Evolutionary conservation across 2,888 invertebrate genomes (phyloP), one percentile per base, ranked within the genome.

Genomic region (Spicauda simplicius): DNA sequence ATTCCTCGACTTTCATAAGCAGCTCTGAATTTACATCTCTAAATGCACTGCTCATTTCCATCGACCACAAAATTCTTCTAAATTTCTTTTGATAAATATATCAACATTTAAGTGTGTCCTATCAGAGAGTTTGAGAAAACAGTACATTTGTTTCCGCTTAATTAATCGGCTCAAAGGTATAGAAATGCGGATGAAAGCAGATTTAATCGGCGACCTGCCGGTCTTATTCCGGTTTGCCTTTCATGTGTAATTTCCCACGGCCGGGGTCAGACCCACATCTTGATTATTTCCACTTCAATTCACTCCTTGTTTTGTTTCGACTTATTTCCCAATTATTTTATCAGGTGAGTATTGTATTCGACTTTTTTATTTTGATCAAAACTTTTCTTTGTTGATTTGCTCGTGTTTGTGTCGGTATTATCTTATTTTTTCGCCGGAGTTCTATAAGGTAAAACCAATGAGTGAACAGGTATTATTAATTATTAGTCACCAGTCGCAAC

Each of bases 131-230:
- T n/a, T n/a, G n/a, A n/a, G n/a, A n/a, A n/a, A n/a, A n/a, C n/a
- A n/a, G 45, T 25, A 52, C 30, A 53, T 41, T 65, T 58, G 60
- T 86, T 87, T 87, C 87, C 86, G 83, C 81, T 80, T 87, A 86
- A 89, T 88, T 88, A 85, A 86, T 85, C 83, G 79, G 82, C 77
- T 82, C 86, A 86, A 86, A 86, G 86, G 83, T 79, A 85, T 78
- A 85, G 88, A 87, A 86, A 83, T 79, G 80, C 78, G 81, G 81
- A 82, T 76, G 79, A 80, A 83, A 82, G 78, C 80, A 80, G 86
- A 87, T 87, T 87, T 87, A 88, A 87, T 88, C 86, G 84, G 80
- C 85, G 84, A 85, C 83, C 73, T 76, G 75, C 72, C 59, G 73
- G 72, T 68, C 70, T 73, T 72, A 84, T 85, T 86, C 80, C 73